A percentile compares a stretch with the other conserved stretches of the same genome.
Conservation (phyloP, 2,113 vertebrate genomes). For the Phalacrocorax carbo region DNA sequence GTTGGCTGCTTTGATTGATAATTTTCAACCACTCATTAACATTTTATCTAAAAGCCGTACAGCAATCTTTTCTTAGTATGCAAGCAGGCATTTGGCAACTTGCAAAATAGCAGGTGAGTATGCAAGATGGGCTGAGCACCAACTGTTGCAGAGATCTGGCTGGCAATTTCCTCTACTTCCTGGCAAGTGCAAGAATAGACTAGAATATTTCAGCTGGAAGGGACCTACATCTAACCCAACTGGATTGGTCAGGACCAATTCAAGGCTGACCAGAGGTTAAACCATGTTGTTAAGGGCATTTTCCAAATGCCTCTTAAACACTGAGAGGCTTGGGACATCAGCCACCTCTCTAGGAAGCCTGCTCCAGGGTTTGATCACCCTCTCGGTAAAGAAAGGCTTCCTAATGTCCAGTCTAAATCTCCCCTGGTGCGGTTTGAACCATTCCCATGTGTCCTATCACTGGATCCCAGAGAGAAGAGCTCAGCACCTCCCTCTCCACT, state of each 20-base stretch:
- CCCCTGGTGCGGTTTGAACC: background rate
- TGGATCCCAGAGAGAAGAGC: background rate
- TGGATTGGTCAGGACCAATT: background rate
- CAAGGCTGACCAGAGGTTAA: background rate
- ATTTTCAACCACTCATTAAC: background rate
- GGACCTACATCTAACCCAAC: background rate
- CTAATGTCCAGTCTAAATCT: background rate
- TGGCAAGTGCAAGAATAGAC: background rate
- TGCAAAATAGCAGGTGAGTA: background rate
- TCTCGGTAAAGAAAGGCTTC: background rate
- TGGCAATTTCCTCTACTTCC: background rate
- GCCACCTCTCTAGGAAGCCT: background rate
- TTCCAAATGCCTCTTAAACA: background rate
- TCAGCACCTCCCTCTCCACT: background rate
- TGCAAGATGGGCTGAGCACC: background rate
- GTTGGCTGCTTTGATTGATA: background rate
- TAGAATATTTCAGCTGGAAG: background rate
- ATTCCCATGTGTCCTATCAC: background rate
- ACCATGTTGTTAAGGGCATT: background rate
- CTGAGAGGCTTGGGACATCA: background rate
- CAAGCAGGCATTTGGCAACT: background rate
- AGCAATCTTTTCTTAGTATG: background rate
- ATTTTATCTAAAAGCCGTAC: constrained; percentile 5
- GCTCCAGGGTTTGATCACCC: background rate
- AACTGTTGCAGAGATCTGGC: background rate